Percentiles rank a stretch among this genome's conserved stretches.
These are phyloP conservation scores for Drosophila pseudoobscura DNA, from an alignment of 1,140 invertebrate species.

Conservation along the genomic window DNA sequence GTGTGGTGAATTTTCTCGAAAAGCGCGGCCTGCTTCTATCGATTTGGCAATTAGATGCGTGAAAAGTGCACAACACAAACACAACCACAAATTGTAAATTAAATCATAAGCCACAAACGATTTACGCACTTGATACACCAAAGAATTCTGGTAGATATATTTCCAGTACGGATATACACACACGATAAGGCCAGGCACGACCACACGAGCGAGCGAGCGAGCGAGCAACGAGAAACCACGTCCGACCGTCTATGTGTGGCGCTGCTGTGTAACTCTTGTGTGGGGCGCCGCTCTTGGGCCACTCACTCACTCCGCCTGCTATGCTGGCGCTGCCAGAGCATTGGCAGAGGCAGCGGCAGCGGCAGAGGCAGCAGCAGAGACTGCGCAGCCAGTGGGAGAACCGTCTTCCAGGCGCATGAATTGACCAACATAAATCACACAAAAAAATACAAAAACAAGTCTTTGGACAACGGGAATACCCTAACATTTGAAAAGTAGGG, in stretches of 20 bases:
- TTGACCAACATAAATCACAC: neutral
- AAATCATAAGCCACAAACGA: no score
- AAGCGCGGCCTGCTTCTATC: conserved; percentile 39
- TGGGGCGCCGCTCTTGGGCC: conserved; percentile 47
- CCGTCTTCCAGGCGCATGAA: conserved; percentile 4
- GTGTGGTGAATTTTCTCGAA: conserved; percentile 65
- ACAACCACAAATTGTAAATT: no score
- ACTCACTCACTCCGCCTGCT: conserved; percentile 48
- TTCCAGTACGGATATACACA: conserved; percentile 24
- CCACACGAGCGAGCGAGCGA: conserved; percentile 45
- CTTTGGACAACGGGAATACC: no score
- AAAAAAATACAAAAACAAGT: neutral
- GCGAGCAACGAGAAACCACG: conserved; percentile 30
- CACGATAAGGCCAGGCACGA: conserved; percentile 45
- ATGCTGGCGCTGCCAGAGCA: conserved; percentile 39
- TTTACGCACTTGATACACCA: no score
- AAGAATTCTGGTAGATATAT: neutral
- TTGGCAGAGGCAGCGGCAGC: conserved; percentile 1
- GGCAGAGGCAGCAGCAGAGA: conserved; percentile 11
- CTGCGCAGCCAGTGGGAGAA: conserved; percentile 22
- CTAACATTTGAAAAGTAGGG: no score
- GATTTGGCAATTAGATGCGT: conserved; percentile 56
- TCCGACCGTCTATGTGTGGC: conserved; percentile 71
- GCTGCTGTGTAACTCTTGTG: conserved; percentile 68
- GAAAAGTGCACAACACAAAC: conserved; percentile 9